Conservation (phyloP, 2,113 vertebrate species). For the Chloroceryle aenea region DNA sequence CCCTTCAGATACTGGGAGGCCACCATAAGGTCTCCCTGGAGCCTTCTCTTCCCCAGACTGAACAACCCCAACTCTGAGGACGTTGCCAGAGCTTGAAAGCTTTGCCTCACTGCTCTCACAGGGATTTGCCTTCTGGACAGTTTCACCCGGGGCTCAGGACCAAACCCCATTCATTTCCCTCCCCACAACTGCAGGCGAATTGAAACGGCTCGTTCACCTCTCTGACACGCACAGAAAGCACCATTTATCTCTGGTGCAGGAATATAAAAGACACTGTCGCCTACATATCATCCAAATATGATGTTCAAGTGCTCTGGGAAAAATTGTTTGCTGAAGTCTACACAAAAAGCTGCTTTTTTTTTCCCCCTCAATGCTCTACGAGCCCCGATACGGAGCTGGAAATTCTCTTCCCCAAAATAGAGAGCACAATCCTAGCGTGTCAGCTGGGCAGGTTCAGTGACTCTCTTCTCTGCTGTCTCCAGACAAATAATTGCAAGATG, state of each 20-base stretch:
- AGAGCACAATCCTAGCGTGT: neutral
- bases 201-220: neutral
- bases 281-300: neutral
- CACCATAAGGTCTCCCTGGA: too few relatives aligned
- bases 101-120: neutral
- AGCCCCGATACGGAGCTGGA: neutral
- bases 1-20: too few relatives aligned
- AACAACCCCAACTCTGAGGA: neutral
- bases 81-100: neutral
- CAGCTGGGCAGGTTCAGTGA: neutral
- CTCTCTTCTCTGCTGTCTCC: neutral
- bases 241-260: neutral
- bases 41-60: too few relatives aligned
- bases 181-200: neutral
- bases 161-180: neutral
- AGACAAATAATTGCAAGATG: neutral
- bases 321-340: neutral
- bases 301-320: neutral
- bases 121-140: neutral
- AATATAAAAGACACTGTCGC: neutral
- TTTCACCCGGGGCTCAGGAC: too few relatives aligned
- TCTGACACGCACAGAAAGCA: neutral
- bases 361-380: too few relatives aligned
- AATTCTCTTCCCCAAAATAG: neutral
- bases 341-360: neutral